Evolutionary conservation across 37 sponge, comb jelly and placozoan species (phyloP), one percentile per base, ranked within the genome.

Genomic region (Tethya wilhelma): DNA sequence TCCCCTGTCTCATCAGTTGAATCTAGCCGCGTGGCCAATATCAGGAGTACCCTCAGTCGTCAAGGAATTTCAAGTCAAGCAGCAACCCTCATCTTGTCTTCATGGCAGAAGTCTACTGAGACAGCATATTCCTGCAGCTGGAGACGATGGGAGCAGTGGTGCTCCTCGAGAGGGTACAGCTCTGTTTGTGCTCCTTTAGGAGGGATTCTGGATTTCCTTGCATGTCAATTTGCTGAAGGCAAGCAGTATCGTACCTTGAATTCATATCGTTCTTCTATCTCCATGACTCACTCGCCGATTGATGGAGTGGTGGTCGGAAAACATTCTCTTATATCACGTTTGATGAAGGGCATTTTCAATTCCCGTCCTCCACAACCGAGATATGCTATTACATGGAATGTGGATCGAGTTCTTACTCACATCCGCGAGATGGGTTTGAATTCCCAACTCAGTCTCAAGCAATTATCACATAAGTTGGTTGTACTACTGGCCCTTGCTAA

Each of bases 71-170:
- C n/a, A n/a, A n/a, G n/a, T n/a, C n/a, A n/a, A n/a, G n/a, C n/a
- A n/a, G n/a, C n/a, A n/a, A n/a, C n/a, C n/a, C 77, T 76, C 62
- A 36, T 76, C 42, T 6, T 62, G 44, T 33, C 26, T 2, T 58
- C 77, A 26, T 76, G 77, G 77, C 36, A 64, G 58, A 23, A 22
- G 38, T 56, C 49, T 28, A 76, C 63, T 60, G 38, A 59, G 20
- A 7, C 64, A 23, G 38, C 26, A 42, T 59, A 74, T 40, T 23
- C 59, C 28, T 59, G 41, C 2, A 64, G 14, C 22, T 76, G 77
- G 75, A 63, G 38, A 25, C 7, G 19, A 3, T 76, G 77, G 43
- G 34, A 38, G 4, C 40, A 37, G 30, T 62, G 63, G 63, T 62
- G 66, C 36, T 2, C 17, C 33, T 20, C 19, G 5, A 65, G 37